Conservation (phyloP, 2,113 vertebrate genomes). For the Odocoileus virginianus region DNA sequence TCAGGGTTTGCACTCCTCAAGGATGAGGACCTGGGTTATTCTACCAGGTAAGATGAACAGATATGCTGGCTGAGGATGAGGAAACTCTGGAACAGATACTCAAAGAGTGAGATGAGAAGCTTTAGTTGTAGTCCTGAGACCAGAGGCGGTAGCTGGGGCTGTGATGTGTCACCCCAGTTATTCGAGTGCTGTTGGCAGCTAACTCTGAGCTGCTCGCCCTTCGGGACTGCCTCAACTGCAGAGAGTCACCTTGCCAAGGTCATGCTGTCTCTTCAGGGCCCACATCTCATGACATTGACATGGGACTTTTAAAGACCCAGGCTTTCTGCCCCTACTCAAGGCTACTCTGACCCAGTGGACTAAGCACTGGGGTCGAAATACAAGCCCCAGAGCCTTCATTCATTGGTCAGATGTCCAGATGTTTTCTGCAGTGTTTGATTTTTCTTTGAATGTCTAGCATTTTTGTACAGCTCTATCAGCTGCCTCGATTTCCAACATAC, state of each 20-base stretch:
- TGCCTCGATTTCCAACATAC: background rate
- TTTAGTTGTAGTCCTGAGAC: background rate
- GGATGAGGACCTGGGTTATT: background rate
- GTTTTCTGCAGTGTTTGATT: background rate
- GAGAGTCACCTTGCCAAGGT: background rate
- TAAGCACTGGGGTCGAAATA: background rate
- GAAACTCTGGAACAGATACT: background rate
- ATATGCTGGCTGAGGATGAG: background rate
- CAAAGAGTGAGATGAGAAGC: background rate
- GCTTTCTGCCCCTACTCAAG: background rate
- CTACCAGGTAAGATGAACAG: background rate
- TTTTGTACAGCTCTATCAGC: background rate
- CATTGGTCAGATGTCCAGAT: background rate
- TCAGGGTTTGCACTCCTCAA: background rate
- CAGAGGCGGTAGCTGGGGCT: background rate
- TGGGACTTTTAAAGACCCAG: background rate
- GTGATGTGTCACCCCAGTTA: background rate
- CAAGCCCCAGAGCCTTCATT: background rate
- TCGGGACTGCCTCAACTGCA: background rate
- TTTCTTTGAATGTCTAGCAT: background rate
- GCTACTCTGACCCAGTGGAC: too few species aligned
- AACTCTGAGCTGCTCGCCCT: background rate
- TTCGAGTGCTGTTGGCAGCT: background rate
- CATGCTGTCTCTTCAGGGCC: background rate
- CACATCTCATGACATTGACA: background rate